Evolutionary conservation across 2,797 vertebrate species (phyloP), one percentile per base, ranked within the genome.

Genomic region (Micropoecilia bifurca): DNA sequence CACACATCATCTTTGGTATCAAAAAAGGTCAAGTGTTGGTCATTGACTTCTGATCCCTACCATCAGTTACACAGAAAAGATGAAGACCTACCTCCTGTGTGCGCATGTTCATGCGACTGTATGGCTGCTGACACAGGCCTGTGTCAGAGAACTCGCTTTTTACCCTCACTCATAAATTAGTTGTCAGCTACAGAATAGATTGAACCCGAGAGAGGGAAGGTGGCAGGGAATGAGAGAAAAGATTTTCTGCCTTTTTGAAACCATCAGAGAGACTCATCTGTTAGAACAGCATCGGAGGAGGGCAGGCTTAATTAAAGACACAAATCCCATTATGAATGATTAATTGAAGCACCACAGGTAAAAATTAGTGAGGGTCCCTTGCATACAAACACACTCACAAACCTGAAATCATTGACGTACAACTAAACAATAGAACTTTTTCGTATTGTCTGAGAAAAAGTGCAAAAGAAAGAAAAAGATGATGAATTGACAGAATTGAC

Each of bases 121-220:
- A 74, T 72, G 85, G 75, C 43, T 83, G 88, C 87, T 92, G 88
- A 91, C 68, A 76, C 87, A 90, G 89, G 87, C 88, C 85, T 88
- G 79, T 88, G 81, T 89, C 84, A 84, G 76, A 78, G 73, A 30
- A 36, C 36, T 76, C 83, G 71, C 80, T 83, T 46, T 78, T 76
- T 46, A 79, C 75, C 75, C 48, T 76, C 77, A 43, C 87, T 92
- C 91, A 94, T 94, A 95, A 95, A 96, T 93, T 92, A 94, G 92
- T 90, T 92, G 92, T 94, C 92, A 92, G 78, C 92, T 76, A 91
- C 91, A 87, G 87, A 94, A 87, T 92, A 88, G 92, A 94, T 94
- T 88, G 88, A 92, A 94, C 88, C 86, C 79, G 88, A 80, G 87
- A 85, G 82, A 76, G 77, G 72, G 82, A 80, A 80, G 82, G 85